Percentiles rank a stretch among this genome's conserved stretches.
Evolutionary conservation across 2,888 invertebrate species (phyloP).

Genomic region (Acronicta alni): DNA sequence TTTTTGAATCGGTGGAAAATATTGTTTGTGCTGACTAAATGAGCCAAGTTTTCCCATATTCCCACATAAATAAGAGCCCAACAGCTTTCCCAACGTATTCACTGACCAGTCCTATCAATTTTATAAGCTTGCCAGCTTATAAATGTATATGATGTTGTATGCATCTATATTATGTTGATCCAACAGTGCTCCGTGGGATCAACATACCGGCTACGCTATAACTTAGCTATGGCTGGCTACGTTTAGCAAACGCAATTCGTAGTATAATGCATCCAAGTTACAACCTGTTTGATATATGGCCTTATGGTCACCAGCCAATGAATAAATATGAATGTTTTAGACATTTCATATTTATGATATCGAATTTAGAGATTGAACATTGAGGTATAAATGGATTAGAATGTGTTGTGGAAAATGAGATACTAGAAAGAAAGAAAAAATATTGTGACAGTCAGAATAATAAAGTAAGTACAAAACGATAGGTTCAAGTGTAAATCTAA

Average conservation of each 20-base stretch:
- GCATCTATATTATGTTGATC: no score
- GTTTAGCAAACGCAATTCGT: slow-evolving; percentile 44
- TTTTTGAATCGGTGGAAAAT: no score
- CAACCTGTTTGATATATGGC: slow-evolving; percentile 44
- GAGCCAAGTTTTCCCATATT: neutral
- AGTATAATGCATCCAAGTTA: slow-evolving; percentile 39
- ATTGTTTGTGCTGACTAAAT: no score
- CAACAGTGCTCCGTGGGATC: slow-evolving; percentile 49
- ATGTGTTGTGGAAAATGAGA: neutral
- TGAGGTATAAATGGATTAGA: slow-evolving; percentile 17
- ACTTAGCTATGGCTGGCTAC: slow-evolving; percentile 36
- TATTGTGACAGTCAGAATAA: no score
- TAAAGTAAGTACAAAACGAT: no score
- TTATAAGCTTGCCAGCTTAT: slow-evolving; percentile 43
- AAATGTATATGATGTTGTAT: no score
- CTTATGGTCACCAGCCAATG: slow-evolving; percentile 36
- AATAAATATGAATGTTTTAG: slow-evolving; percentile 54
- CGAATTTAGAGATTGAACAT: slow-evolving; percentile 17
- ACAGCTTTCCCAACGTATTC: slow-evolving; percentile 40
- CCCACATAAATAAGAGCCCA: slow-evolving; percentile 23
- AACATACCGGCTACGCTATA: slow-evolving; percentile 49
- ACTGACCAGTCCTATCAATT: slow-evolving; percentile 45
- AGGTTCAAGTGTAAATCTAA: no score
- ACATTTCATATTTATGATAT: slow-evolving; percentile 45
- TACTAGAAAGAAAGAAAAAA: no score